phyloP scores from a whole-genome alignment of 2,113 vertebrate genomes.

The Ptychochromis oligacanthus region DNA sequence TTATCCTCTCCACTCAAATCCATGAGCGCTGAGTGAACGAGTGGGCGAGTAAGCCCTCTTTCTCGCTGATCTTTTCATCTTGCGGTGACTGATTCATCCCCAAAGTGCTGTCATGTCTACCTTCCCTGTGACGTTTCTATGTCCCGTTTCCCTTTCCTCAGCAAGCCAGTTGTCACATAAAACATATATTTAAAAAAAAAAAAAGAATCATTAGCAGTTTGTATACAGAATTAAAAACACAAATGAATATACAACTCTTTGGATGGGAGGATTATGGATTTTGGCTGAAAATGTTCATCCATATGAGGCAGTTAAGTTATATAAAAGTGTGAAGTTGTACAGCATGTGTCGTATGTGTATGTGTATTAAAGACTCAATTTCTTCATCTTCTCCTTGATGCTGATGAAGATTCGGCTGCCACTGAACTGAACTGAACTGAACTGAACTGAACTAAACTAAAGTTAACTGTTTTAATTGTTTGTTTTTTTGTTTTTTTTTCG shows the following conservation, averaged over 20 bases:
- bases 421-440: conserved; percentile 18
- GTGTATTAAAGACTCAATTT: not conserved
- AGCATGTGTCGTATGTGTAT: conserved; percentile 14
- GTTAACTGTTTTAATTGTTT: no score
- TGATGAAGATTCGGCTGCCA: conserved; percentile 3
- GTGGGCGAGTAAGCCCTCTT: conserved; percentile 26
- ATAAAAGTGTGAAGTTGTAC: conserved; percentile 39
- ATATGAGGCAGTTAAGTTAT: conserved; percentile 56
- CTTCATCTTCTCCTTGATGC: conserved; percentile 23
- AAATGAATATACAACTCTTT: conserved; percentile 49
- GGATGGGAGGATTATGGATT: conserved; percentile 55
- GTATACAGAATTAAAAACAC: conserved; percentile 31
- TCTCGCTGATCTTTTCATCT: conserved; percentile 53
- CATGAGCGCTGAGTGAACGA: not conserved
- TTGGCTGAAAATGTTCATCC: conserved; percentile 35
- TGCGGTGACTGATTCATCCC: conserved; percentile 40
- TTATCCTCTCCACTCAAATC: conserved; percentile 47
- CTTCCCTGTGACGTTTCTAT: conserved; percentile 9
- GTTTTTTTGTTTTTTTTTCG: not conserved
- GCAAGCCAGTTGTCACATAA: not conserved
- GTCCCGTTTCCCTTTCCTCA: conserved; percentile 17
- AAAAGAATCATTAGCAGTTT: not conserved
- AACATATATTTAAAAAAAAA: not conserved
- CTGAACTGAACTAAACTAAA: no score
- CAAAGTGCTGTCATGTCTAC: conserved; percentile 51